Evolutionary conservation across 1,140 invertebrate genomes (phyloP).

Genomic region (Ridgeia piscesae): DNA sequence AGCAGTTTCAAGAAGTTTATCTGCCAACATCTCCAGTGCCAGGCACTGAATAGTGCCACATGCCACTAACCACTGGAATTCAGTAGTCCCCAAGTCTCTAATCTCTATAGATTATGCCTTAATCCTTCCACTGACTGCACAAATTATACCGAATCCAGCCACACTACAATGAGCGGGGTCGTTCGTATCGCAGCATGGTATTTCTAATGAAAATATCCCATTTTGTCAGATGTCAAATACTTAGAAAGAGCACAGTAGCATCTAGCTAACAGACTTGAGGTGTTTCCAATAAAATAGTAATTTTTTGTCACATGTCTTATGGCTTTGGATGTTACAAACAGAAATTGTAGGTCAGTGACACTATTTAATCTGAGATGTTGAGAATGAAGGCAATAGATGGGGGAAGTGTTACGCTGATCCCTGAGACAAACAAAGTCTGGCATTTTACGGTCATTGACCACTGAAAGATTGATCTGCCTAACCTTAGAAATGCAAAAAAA

Average conservation of each 20-base stretch:
- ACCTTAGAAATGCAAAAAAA: neutral
- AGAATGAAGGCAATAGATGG: neutral
- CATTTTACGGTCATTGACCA: neutral
- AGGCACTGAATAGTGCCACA: neutral
- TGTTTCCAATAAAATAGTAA: neutral
- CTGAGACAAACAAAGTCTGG: neutral
- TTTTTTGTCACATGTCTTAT: neutral
- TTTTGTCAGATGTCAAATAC: neutral
- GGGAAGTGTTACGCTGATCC: neutral
- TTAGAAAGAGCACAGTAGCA: neutral
- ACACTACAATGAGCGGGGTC: neutral
- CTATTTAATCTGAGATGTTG: neutral
- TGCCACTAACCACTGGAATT: neutral
- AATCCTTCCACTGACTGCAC: neutral
- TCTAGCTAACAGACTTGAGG: too few relatives aligned
- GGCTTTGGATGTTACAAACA: neutral
- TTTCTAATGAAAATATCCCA: too few relatives aligned
- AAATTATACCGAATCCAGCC: neutral
- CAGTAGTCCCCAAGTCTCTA: neutral
- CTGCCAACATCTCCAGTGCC: neutral
- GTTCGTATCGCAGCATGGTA: neutral
- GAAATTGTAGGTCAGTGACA: neutral
- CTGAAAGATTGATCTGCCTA: neutral
- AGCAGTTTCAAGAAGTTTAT: neutral
- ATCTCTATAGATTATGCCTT: neutral